Evolutionary conservation across 2,113 vertebrate species (phyloP).

Genomic region (Mesitornis unicolor): DNA sequence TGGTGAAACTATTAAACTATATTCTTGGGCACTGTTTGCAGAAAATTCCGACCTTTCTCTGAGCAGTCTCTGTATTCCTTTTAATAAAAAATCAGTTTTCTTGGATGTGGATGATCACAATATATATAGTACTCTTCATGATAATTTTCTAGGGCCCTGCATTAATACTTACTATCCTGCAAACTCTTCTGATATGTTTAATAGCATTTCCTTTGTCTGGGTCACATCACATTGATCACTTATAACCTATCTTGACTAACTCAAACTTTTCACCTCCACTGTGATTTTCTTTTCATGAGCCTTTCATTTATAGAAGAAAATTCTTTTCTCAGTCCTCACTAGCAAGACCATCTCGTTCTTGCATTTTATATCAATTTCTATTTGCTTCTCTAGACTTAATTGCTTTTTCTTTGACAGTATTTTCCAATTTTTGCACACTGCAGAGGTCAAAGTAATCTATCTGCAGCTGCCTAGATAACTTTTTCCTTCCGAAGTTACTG

Average conservation of each 20-base stretch:
- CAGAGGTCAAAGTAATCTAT: neutral
- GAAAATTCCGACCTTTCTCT: constrained; percentile 22
- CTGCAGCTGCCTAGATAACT: neutral
- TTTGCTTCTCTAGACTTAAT: neutral
- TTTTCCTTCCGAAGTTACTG: neutral
- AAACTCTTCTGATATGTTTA: neutral
- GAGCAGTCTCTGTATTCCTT: neutral
- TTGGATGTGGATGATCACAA: neutral
- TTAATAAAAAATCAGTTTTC: neutral
- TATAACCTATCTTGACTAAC: neutral
- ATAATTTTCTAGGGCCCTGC: neutral
- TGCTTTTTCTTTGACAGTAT: constrained; percentile 5
- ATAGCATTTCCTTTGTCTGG: neutral
- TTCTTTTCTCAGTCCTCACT: neutral
- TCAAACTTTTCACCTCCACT: neutral
- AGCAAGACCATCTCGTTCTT: neutral
- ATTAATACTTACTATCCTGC: neutral
- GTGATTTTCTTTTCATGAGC: neutral
- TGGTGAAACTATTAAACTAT: neutral
- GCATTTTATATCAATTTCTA: neutral
- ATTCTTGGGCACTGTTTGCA: constrained; percentile 18
- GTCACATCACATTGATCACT: neutral
- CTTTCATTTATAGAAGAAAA: neutral
- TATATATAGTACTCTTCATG: neutral
- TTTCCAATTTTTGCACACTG: neutral